phyloP scores from a whole-genome alignment of 2,888 invertebrate genomes.

The Stegana nigrithorax region DNA sequence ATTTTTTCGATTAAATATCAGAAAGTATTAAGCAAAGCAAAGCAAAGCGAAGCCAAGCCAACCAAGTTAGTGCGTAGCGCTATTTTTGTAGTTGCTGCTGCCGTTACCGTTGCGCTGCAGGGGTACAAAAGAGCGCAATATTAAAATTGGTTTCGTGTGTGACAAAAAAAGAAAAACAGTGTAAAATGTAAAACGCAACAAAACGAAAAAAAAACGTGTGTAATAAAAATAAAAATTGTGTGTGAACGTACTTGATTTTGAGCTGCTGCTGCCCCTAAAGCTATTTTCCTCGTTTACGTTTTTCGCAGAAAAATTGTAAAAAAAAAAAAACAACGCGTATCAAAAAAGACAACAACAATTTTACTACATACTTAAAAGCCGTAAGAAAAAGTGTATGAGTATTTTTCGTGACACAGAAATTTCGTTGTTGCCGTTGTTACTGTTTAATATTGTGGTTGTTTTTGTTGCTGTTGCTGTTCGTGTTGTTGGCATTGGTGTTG shows the following conservation, averaged over 20 bases:
- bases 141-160: background rate
- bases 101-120: too few species aligned
- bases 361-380: background rate
- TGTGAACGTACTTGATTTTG: slow-evolving; percentile 56
- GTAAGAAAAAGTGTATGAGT: too few species aligned
- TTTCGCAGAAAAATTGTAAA: background rate
- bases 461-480: slow-evolving; percentile 23
- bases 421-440: slow-evolving; percentile 15
- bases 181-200: background rate
- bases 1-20: background rate
- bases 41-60: background rate
- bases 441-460: slow-evolving; percentile 18
- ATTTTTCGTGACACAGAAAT: slow-evolving; percentile 47
- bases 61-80: background rate
- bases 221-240: slow-evolving; percentile 37
- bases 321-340: background rate
- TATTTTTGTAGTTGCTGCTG: too few species aligned
- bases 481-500: slow-evolving; percentile 26
- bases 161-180: background rate
- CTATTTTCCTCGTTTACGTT: slow-evolving; percentile 6
- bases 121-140: slow-evolving; percentile 3
- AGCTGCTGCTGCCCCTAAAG: slow-evolving; percentile 40
- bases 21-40: background rate
- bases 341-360: background rate
- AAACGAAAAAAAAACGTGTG: slow-evolving; percentile 23